Base-by-base conservation (phyloP, 1,140 invertebrate species). In the Triops cancriformis region DNA sequence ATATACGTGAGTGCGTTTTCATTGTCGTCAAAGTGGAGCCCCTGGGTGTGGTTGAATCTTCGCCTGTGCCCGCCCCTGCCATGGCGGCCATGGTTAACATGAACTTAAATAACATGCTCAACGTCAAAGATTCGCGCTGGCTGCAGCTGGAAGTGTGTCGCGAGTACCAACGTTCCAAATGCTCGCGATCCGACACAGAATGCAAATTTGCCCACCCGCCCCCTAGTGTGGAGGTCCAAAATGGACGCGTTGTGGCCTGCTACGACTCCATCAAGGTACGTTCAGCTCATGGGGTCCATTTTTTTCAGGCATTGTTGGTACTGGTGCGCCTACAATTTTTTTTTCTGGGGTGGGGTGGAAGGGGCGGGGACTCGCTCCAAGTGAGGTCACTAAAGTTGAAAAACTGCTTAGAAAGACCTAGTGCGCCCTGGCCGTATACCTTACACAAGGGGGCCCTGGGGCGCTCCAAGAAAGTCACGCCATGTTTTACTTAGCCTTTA, bases 191-290 rank as follows among this genome's bases (percentile, higher is more conserved):
- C 45, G 98, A 99, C 88, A 95, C 94, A 81, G 98, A 99, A 87
- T 99, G 98, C 91, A 99, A 99, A 89, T 99, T 99, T 87, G 98
- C 98, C 80, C 98, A 99, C 90, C 98, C 98, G 73, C 96, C 97
- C 76, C 91, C 96, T 82, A 98, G 98, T 87, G 97, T 99, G 82
- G 98, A 99, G 88, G 96, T 99, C 82, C 97, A 99, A 89, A 99
- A 99, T 88, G 98, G 98, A 85, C 90, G 97, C 83, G 98, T 99
- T 82, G 99, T 97, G 80, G 98, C 98, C 81, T 99, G 98, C 90
- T 99, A 99, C 90, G 98, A 99, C 89, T 98, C 96, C 86, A 99
- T 99, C 87, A 99, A 99, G 96, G 98, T 99, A 89, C 89, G 91
- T 86, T 64, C 3, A 64, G 23, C 6, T 14, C 45, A 14, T n/a